Evolutionary conservation across 1,140 invertebrate genomes (phyloP).

Genomic region (Druon quercuslanigerum): DNA sequence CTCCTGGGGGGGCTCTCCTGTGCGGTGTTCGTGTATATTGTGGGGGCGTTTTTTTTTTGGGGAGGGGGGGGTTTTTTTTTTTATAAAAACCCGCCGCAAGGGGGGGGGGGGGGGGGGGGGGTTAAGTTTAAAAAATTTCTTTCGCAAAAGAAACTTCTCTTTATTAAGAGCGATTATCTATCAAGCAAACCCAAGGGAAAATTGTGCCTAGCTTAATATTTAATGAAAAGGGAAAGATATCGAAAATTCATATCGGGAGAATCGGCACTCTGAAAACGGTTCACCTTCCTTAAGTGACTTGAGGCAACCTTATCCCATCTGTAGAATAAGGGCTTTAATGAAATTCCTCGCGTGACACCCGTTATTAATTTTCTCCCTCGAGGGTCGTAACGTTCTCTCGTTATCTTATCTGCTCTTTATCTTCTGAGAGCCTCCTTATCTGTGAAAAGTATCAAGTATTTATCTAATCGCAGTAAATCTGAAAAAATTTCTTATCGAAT

Average conservation of each 20-base stretch:
- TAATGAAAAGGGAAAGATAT: conserved; percentile 13
- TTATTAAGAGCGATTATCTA: not conserved
- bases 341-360: conserved; percentile 24
- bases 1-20: no score
- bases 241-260: conserved; percentile 7
- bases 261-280: conserved; percentile 27
- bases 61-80: no score
- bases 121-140: no score
- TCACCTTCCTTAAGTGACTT: conserved; percentile 13
- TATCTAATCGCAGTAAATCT: no score
- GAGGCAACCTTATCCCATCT: conserved; percentile 12
- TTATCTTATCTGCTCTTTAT: not conserved
- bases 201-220: not conserved
- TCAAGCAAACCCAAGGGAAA: not conserved
- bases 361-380: conserved; percentile 24
- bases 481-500: no score
- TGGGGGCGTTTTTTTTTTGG: no score
- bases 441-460: no score
- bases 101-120: no score
- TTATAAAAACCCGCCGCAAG: no score
- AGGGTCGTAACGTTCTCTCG: not conserved
- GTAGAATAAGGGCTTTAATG: conserved; percentile 27
- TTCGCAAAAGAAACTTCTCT: no score
- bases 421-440: no score
- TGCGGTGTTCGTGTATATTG: no score